Percentiles rank a stretch among this genome's conserved stretches.
Conservation (phyloP, 2,888 invertebrate species). For the Megastigmus dorsalis region DNA sequence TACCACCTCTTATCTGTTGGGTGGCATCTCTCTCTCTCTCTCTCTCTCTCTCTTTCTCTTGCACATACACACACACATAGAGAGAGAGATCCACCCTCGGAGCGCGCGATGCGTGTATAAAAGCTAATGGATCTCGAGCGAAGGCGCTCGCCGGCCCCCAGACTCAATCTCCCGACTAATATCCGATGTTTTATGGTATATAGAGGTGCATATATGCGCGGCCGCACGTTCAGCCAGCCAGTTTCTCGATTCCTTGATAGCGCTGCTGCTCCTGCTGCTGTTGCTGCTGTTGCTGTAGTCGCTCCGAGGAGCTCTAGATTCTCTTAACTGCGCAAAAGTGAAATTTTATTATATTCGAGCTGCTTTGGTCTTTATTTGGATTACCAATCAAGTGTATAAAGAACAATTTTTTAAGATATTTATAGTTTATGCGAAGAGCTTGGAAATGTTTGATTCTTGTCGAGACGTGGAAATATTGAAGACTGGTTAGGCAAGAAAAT, state of each 20-base stretch:
- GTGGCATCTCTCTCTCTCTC: slow-evolving; percentile 7
- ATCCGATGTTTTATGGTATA: slow-evolving; percentile 58
- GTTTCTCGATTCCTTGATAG: background rate
- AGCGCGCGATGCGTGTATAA: slow-evolving; percentile 63
- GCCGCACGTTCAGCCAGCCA: slow-evolving; percentile 10
- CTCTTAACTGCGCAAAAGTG: background rate
- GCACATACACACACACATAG: no score
- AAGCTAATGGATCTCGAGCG: slow-evolving; percentile 67
- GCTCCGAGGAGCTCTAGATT: background rate
- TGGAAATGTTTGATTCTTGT: no score
- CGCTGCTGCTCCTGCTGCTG: background rate
- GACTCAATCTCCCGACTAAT: slow-evolving; percentile 69
- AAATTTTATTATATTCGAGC: slow-evolving; percentile 19
- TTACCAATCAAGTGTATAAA: no score
- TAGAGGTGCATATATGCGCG: slow-evolving; percentile 38
- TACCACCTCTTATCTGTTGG: no score
- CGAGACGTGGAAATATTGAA: no score
- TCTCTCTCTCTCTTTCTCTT: slow-evolving; percentile 42
- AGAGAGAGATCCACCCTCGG: no score
- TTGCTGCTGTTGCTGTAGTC: background rate
- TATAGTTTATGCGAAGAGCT: no score
- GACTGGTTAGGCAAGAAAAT: no score
- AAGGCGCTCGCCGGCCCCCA: slow-evolving; percentile 7
- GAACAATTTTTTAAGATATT: no score
- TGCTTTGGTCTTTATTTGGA: no score